Base-by-base conservation (phyloP, 2,888 invertebrate genomes). In the Cantharis rufa region DNA sequence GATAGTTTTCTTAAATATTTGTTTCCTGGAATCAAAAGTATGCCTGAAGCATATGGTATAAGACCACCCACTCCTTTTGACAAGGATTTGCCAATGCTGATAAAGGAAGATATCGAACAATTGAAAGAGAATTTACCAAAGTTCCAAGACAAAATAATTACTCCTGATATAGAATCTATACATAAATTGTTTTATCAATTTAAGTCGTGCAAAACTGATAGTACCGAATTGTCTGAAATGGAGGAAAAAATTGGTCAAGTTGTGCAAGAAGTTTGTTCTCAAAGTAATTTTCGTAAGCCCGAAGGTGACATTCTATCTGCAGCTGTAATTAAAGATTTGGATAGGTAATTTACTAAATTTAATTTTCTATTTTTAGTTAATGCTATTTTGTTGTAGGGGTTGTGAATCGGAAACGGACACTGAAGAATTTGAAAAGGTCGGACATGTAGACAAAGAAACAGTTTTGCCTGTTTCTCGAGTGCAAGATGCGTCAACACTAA, bases 11-110 rank as follows among this genome's bases (percentile, higher is more conserved):
- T 99, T 7, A 93, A 93, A 80, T 91, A 93, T 11, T 88, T 99
- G 63, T 99, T 99, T 88, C 95, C 96, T 1, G 98, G 98, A 0
- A 92, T 98, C 90, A 93, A 94, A 72, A 98, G 98, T 84, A 89
- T 93, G 78, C 95, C 97, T 1, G 90, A 93, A 0, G 86, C 91
- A 0, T 98, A 95, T 87, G 97, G 96, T 71, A 95, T 94, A 3
- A 93, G 94, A 85, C 91, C 94, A 75, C 95, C 96, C 0, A 89
- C 92, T 0, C 88, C 91, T n/a, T 96, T 96, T 84, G 96, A 96
- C 86, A 90, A 91, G 15, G 89, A 90, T 63, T 87, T 95, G 79
- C 95, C 95, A 15, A 91, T 92, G 84, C 90, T 94, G 75, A 90
- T 88, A 0, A 85, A 88, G 0, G 88, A 88, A 11, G 91, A 95